These are phyloP conservation scores for Dynastes hyllus DNA, from an alignment of 2,888 invertebrate genomes.

Conservation along the genomic window DNA sequence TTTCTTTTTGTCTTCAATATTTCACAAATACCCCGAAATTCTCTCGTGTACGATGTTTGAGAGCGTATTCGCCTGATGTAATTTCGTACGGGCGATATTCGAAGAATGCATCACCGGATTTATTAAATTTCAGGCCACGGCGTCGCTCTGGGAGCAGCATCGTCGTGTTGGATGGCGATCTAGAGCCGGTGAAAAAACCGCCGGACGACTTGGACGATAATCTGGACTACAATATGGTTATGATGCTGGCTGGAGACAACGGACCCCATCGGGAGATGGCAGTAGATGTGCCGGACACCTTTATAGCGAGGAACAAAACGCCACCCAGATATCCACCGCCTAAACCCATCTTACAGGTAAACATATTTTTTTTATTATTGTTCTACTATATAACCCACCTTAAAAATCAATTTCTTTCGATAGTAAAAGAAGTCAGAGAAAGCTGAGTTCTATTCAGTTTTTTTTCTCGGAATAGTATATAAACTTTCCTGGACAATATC, in stretches of 20 bases:
- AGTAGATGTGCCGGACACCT: conserved; percentile 97
- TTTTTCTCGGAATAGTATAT: too few species aligned
- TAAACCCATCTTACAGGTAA: conserved; percentile 78
- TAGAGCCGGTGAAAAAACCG: conserved; percentile 76
- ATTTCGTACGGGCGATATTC: conserved; percentile 17
- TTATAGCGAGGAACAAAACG: conserved; percentile 92
- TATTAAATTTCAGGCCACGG: conserved; percentile 79
- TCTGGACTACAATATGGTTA: conserved; percentile 82
- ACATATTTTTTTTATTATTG: conserved; percentile 29
- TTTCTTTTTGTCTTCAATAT: not conserved
- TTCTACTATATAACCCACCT: not conserved
- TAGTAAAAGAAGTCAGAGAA: too few species aligned
- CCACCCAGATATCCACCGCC: conserved; percentile 93
- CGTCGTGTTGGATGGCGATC: conserved; percentile 85
- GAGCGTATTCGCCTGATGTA: conserved; percentile 11
- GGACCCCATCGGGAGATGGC: conserved; percentile 98
- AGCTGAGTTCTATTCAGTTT: too few species aligned
- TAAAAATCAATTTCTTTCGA: too few species aligned
- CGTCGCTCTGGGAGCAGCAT: conserved; percentile 87
- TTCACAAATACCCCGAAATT: not conserved
- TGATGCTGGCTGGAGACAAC: conserved; percentile 92
- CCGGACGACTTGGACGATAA: conserved; percentile 74
- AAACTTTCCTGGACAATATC: not conserved
- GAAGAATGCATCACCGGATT: not conserved
- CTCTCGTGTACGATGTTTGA: conserved; percentile 4